phyloP scores from a whole-genome alignment of 2,113 vertebrate species.

The Cryptomyrus ogoouensis region DNA sequence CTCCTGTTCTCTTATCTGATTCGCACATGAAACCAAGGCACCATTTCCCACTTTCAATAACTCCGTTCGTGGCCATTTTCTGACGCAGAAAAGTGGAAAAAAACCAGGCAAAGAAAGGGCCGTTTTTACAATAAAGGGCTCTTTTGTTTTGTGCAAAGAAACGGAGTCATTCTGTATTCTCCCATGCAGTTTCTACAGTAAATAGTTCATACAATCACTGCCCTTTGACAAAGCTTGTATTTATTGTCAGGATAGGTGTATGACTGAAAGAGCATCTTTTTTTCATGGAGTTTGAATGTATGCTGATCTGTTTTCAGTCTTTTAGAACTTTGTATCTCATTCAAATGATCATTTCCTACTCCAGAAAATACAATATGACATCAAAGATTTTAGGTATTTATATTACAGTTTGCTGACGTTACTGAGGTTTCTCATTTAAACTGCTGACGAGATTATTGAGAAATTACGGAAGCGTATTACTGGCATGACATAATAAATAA shows the following conservation, averaged over 20 bases:
- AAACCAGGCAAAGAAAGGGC: slow-evolving; percentile 23
- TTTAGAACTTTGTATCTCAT: neutral
- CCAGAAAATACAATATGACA: neutral
- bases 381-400: neutral
- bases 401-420: neutral
- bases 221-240: slow-evolving; percentile 2
- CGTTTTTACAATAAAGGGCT: slow-evolving; percentile 37
- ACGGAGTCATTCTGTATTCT: slow-evolving; percentile 32
- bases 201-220: neutral
- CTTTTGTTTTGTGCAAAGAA: slow-evolving; percentile 42
- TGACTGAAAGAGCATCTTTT: neutral
- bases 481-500: no score
- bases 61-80: slow-evolving; percentile 37
- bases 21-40: slow-evolving; percentile 40
- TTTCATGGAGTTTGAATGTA: neutral
- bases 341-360: neutral
- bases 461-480: neutral
- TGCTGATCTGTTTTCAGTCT: neutral
- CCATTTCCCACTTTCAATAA: slow-evolving; percentile 41
- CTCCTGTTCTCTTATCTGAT: slow-evolving; percentile 49
- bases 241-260: slow-evolving; percentile 2
- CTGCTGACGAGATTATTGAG: neutral
- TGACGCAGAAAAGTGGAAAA: slow-evolving; percentile 19
- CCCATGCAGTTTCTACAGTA: slow-evolving; percentile 13
- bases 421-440: neutral